These are phyloP conservation scores for Micromys minutus DNA, from an alignment of 2,113 vertebrate genomes.

Conservation along the genomic window DNA sequence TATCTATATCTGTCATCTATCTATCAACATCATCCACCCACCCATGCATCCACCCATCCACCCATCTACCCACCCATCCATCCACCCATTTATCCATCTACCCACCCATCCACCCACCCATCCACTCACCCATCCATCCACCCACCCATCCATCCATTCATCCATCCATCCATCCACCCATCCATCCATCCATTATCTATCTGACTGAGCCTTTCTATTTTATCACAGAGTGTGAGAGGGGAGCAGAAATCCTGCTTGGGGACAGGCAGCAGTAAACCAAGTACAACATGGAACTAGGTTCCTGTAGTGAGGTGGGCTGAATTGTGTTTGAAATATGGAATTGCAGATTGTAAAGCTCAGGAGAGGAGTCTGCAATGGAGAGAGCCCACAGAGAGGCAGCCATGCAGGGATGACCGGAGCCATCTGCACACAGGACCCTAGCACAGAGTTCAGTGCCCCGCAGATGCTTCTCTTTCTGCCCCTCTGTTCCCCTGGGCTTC, in stretches of 20 bases:
- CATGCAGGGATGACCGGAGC: not conserved
- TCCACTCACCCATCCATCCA: too few relatives aligned
- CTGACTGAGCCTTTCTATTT: not conserved
- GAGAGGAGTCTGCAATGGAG: not conserved
- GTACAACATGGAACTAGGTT: not conserved
- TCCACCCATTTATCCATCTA: not conserved
- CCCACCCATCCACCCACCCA: not conserved
- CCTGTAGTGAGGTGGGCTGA: not conserved
- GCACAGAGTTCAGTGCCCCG: not conserved
- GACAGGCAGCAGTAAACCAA: rapidly evolving
- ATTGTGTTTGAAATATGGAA: not conserved
- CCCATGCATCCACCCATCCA: not conserved
- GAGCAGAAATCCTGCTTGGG: not conserved
- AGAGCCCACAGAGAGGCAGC: not conserved
- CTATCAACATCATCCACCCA: not conserved
- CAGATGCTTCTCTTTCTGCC: not conserved
- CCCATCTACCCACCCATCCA: not conserved
- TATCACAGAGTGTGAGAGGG: not conserved
- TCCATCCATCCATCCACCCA: not conserved
- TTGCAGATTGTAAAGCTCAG: not conserved
- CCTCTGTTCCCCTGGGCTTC: not conserved
- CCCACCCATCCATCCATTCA: not conserved
- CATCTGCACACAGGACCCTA: not conserved
- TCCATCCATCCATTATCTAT: not conserved
- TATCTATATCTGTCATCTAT: too few relatives aligned